These are phyloP conservation scores for Pipa parva DNA, from an alignment of 2,113 vertebrate species.

Conservation along the genomic window DNA sequence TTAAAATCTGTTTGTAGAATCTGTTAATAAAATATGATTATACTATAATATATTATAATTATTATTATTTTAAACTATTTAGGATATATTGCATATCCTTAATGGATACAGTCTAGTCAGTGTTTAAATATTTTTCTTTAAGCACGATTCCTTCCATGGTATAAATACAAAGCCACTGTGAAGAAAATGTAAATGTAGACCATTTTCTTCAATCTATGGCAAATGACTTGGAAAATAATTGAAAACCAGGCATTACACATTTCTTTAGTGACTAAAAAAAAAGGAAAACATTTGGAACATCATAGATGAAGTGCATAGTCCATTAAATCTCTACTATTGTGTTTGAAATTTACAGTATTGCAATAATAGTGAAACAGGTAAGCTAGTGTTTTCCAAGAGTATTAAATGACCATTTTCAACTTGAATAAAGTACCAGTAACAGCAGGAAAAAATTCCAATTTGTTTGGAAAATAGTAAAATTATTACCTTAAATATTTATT, in stretches of 20 bases:
- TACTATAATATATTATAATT: too few species aligned
- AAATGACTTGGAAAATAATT: constrained; percentile 22
- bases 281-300: constrained; percentile 19
- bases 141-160: not conserved
- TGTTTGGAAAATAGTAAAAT: too few species aligned
- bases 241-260: constrained; percentile 13
- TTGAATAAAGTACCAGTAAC: too few species aligned
- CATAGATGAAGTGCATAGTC: constrained; percentile 5
- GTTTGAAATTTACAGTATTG: not conserved
- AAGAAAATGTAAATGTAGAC: constrained; percentile 5
- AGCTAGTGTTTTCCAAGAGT: too few species aligned
- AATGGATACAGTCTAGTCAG: not conserved
- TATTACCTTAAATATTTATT: too few species aligned
- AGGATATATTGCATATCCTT: too few species aligned
- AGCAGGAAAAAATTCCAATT: too few species aligned
- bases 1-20: too few species aligned
- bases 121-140: not conserved
- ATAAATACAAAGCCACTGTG: not conserved
- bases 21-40: too few species aligned
- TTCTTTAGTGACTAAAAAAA: constrained; percentile 19
- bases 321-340: constrained; percentile 10
- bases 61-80: too few species aligned
- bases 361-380: too few species aligned
- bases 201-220: constrained; percentile 3
- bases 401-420: too few species aligned